Conservation (phyloP, 2,888 invertebrate species). For the Gymnoscelis rufifasciata region DNA sequence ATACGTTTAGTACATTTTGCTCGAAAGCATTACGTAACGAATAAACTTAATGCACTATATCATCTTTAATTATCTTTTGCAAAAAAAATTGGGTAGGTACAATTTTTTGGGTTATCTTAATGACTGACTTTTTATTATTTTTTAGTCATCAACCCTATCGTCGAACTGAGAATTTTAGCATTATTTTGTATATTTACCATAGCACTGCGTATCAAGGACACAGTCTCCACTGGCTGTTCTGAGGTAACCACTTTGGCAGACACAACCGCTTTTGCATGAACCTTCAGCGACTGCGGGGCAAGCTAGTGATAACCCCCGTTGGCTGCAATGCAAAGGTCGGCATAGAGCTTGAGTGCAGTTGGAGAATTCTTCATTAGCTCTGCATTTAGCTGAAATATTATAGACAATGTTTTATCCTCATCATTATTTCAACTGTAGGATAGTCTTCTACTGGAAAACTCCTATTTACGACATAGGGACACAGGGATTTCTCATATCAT, state of each 20-base stretch:
- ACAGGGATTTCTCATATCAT: no score
- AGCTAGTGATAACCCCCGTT: constrained; percentile 12
- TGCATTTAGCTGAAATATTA: constrained; percentile 7
- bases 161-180: background rate
- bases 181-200: constrained; percentile 11
- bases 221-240: constrained; percentile 28
- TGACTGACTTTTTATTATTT: no score
- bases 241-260: constrained; percentile 29
- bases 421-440: background rate
- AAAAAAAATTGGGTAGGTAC: no score
- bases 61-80: no score
- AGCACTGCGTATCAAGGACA: constrained; percentile 29
- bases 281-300: constrained; percentile 3
- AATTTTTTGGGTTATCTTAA: no score
- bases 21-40: no score
- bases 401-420: background rate
- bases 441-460: no score
- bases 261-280: constrained; percentile 28
- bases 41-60: no score
- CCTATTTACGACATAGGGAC: no score
- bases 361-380: constrained; percentile 9
- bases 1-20: no score
- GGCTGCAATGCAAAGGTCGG: constrained; percentile 18
- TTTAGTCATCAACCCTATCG: no score
- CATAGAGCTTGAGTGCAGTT: constrained; percentile 20